phyloP scores from a whole-genome alignment of 1,140 invertebrate genomes.

The Brachionus sp. region DNA sequence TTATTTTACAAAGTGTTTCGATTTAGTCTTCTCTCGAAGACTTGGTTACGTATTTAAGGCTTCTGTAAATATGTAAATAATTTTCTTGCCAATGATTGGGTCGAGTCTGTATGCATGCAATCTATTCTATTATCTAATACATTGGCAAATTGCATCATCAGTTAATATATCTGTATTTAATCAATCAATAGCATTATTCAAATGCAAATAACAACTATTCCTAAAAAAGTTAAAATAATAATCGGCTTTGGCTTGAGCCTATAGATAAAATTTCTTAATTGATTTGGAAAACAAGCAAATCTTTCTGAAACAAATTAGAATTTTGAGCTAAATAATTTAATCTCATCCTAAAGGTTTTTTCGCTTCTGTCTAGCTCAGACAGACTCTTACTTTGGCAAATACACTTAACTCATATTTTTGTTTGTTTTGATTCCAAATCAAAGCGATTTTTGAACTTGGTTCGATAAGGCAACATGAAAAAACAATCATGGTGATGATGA shows the following conservation, averaged over 20 bases:
- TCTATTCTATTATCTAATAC: background rate
- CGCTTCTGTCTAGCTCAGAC: background rate
- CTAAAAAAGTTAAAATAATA: constrained; percentile 38
- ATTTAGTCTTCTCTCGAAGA: background rate
- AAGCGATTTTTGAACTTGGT: background rate
- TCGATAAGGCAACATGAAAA: background rate
- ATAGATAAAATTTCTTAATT: constrained; percentile 28
- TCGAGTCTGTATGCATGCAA: background rate
- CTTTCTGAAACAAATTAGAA: background rate
- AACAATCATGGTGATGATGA: background rate
- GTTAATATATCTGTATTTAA: constrained; percentile 38
- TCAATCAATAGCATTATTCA: constrained; percentile 22
- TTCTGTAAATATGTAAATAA: background rate
- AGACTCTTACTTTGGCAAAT: background rate
- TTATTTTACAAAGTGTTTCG: background rate
- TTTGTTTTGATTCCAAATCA: background rate
- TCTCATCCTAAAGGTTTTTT: background rate
- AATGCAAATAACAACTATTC: background rate
- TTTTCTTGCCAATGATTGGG: background rate
- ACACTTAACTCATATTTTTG: background rate
- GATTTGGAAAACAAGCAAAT: constrained; percentile 10
- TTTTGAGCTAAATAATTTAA: background rate
- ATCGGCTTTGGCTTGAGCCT: background rate
- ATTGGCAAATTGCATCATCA: background rate
- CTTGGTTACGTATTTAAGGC: background rate